Evolutionary conservation across 2,888 invertebrate genomes (phyloP).

Genomic region (Yponomeuta cagnagella): DNA sequence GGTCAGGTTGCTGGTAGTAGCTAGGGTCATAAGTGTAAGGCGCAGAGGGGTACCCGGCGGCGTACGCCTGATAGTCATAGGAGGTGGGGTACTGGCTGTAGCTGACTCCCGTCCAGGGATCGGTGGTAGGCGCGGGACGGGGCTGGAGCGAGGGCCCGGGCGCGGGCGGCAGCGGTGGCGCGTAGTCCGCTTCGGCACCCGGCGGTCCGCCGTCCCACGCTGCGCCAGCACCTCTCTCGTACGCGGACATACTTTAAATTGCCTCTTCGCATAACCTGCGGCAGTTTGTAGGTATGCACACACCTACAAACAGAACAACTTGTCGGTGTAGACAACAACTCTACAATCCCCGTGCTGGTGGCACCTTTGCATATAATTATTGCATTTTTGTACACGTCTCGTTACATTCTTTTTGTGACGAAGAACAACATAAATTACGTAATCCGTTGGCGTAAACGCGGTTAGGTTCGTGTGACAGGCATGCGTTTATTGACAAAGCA

Average conservation of each 20-base stretch:
- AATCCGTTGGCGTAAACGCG: constrained; percentile 50
- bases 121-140: constrained; percentile 36
- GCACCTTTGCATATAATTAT: constrained; percentile 30
- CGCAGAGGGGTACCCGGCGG: constrained; percentile 35
- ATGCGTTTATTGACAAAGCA: constrained; percentile 42
- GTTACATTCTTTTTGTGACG: constrained; percentile 52
- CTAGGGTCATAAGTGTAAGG: constrained; percentile 47
- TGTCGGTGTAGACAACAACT: constrained; percentile 78
- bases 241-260: constrained; percentile 63
- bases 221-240: constrained; percentile 37
- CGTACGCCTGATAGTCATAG: constrained; percentile 55
- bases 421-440: constrained; percentile 69
- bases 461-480: constrained; percentile 26
- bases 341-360: constrained; percentile 49
- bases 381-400: constrained; percentile 36
- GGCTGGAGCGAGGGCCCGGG: constrained; percentile 45
- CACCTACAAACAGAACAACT: constrained; percentile 83
- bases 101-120: constrained; percentile 33
- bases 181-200: constrained; percentile 71
- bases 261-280: constrained; percentile 72
- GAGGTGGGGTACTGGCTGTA: constrained; percentile 55
- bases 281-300: constrained; percentile 76
- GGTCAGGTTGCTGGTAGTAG: constrained; percentile 38
- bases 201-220: constrained; percentile 73
- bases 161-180: constrained; percentile 50